Conservation (phyloP, 1,140 invertebrate species). For the Mycetomoellerius zeteki region DNA sequence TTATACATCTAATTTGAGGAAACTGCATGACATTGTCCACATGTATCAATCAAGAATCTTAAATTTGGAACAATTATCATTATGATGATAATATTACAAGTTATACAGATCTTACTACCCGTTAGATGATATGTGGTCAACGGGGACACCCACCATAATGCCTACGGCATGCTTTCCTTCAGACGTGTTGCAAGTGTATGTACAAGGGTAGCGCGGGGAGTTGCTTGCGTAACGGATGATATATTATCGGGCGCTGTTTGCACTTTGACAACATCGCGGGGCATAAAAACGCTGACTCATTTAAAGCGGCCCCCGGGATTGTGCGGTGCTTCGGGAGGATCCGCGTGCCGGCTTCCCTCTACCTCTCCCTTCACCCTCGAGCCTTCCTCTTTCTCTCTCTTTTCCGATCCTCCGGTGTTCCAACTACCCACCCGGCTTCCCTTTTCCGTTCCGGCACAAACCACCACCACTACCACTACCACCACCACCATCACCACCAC, state of each 20-base stretch:
- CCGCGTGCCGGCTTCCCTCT: constrained; percentile 78
- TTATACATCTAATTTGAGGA: not conserved
- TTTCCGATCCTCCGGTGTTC: constrained; percentile 67
- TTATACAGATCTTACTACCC: constrained; percentile 44
- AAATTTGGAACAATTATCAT: constrained; percentile 13
- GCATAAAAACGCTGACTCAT: constrained; percentile 88
- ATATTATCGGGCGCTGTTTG: constrained; percentile 87
- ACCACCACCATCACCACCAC: constrained; percentile 31
- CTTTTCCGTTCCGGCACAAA: constrained; percentile 60
- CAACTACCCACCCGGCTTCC: constrained; percentile 69
- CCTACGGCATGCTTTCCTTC: constrained; percentile 57
- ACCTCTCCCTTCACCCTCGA: constrained; percentile 61
- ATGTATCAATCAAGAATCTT: not conserved
- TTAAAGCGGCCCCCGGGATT: constrained; percentile 87
- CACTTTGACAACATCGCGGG: constrained; percentile 87
- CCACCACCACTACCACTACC: constrained; percentile 8
- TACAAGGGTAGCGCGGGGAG: constrained; percentile 63
- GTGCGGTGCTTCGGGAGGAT: constrained; percentile 78
- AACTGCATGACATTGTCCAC: too few relatives aligned
- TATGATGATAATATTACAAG: constrained; percentile 34
- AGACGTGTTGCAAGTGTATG: constrained; percentile 51
- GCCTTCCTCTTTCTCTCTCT: constrained; percentile 63
- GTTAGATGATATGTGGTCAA: constrained; percentile 46
- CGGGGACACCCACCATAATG: constrained; percentile 25
- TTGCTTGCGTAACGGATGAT: constrained; percentile 85